Conservation (phyloP, 2,113 vertebrate genomes). For the Heterotilapia buettikoferi region DNA sequence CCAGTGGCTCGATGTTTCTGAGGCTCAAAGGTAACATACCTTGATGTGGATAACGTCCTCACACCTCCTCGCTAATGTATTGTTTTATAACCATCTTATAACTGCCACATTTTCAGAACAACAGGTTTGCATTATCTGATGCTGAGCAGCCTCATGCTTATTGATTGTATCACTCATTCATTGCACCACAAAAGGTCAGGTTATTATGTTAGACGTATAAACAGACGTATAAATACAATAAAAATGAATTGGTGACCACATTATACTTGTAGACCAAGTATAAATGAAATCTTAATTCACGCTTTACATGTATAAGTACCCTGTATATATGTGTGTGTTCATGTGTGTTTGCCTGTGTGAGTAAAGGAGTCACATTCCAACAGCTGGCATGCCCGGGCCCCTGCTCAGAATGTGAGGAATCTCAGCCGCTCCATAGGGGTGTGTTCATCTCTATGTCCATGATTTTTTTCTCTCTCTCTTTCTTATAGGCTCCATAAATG, state of each 20-base stretch:
- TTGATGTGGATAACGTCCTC: background rate
- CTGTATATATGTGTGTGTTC: background rate
- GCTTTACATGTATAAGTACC: background rate
- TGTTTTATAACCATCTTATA: background rate
- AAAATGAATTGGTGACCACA: background rate
- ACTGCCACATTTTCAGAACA: background rate
- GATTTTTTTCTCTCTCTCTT: background rate
- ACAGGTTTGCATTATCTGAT: background rate
- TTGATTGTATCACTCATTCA: background rate
- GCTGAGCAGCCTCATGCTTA: background rate
- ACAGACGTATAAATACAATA: background rate
- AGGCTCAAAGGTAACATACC: background rate
- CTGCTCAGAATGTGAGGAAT: constrained; percentile 64
- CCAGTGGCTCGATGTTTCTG: background rate
- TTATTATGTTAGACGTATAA: background rate
- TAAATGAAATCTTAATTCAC: background rate
- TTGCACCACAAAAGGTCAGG: background rate
- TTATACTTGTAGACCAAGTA: background rate
- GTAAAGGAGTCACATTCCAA: constrained; percentile 51
- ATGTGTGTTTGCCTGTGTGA: background rate
- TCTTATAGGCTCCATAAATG: background rate
- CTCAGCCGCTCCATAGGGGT: constrained; percentile 11
- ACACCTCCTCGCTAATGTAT: background rate
- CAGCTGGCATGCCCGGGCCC: constrained; percentile 70
- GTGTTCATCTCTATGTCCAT: background rate